Conservation (phyloP, 64 coral and sea anemone genomes). For the Montipora cactus region DNA sequence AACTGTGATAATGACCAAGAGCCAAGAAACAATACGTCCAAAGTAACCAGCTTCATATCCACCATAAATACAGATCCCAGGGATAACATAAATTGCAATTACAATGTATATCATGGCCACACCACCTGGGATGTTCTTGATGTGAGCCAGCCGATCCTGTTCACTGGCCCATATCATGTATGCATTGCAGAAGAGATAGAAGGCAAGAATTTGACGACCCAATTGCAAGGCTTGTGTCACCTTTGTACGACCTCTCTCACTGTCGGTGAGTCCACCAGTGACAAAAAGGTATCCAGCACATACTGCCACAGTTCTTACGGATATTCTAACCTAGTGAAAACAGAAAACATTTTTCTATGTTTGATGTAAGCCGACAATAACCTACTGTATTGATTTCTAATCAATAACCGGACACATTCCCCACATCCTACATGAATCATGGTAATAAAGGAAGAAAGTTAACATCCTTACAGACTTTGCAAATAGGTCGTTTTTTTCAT, state of each 20-base stretch:
- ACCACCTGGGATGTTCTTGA: conserved; percentile 90
- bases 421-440: too few relatives aligned
- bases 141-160: conserved; percentile 76
- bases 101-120: conserved; percentile 61
- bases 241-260: conserved; percentile 35
- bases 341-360: not conserved
- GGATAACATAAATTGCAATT: conserved; percentile 78
- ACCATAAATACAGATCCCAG: conserved; percentile 87
- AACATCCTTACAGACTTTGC: too few relatives aligned
- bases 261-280: conserved; percentile 86
- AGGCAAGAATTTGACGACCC: conserved; percentile 83
- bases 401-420: too few relatives aligned
- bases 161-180: conserved; percentile 92
- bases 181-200: conserved; percentile 84
- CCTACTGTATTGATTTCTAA: too few relatives aligned
- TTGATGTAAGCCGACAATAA: too few relatives aligned
- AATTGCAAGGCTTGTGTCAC: conserved; percentile 78
- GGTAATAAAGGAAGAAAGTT: too few relatives aligned
- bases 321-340: conserved; percentile 74
- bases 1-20: conserved; percentile 74
- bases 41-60: conserved; percentile 96
- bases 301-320: conserved; percentile 73
- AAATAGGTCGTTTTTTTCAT: too few relatives aligned
- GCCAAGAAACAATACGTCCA: conserved; percentile 83
- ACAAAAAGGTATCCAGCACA: conserved; percentile 89